Percentiles rank a stretch among this genome's conserved stretches.
Conservation (phyloP, 2,888 invertebrate species). For the Cacoxenus indagator region DNA sequence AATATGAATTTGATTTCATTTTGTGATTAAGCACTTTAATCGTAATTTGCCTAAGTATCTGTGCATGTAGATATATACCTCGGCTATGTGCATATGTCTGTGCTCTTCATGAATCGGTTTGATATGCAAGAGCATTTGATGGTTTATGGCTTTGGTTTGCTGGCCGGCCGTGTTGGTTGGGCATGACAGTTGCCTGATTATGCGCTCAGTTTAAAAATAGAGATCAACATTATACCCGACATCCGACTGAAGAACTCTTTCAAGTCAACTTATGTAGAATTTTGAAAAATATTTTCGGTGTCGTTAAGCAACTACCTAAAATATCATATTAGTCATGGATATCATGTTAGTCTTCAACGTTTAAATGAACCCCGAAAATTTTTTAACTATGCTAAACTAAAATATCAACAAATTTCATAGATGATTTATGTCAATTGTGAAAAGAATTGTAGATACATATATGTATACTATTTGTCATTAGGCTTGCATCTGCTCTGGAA, state of each 20-base stretch:
- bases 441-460: no score
- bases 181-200: constrained; percentile 37
- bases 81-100: not conserved
- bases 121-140: not conserved
- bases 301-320: not conserved
- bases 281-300: constrained; percentile 57
- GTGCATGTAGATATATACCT: constrained; percentile 33
- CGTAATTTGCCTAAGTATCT: constrained; percentile 49
- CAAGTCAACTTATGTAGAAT: constrained; percentile 63
- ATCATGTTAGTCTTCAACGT: no score
- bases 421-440: no score
- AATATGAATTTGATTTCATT: constrained; percentile 54
- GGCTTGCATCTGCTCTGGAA: no score
- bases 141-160: not conserved
- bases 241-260: constrained; percentile 43
- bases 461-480: no score
- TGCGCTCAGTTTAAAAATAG: constrained; percentile 52
- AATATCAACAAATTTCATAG: no score
- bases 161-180: constrained; percentile 15
- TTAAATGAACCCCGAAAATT: no score
- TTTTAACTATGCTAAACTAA: no score
- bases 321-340: not conserved
- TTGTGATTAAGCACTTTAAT: constrained; percentile 61
- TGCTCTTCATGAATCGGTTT: not conserved
- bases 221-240: constrained; percentile 62